Evolutionary conservation across 1,140 invertebrate genomes (phyloP), one percentile per base, ranked within the genome.

Genomic region (Ips typographus): DNA sequence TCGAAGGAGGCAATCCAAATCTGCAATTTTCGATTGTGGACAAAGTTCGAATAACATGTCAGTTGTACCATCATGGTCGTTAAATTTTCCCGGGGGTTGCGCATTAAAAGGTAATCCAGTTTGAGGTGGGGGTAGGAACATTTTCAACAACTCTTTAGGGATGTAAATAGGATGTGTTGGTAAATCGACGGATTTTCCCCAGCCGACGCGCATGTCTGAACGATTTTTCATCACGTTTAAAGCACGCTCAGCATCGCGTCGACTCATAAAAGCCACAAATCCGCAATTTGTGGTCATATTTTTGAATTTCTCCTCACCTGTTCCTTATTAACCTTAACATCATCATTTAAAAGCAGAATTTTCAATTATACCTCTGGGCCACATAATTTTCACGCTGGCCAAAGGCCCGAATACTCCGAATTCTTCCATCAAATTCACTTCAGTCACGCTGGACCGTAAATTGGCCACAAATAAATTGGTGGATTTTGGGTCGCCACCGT

Each of bases 161-260:
- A 99, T 94, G 83, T 98, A 99, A 77, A 99, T 94, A 4, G 98
- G 98, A 79, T 96, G 91, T 2, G 93, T 88, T 42, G 96, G 96
- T 74, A 94, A 91, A 49, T 91, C 90, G 38, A 98, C 93, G 59
- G 94, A 91, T 84, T 98, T 98, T 38, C 96, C 96, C 96, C 97
- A 99, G n/a, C 95, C 93, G 59, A 98, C 84, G 80, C 95, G 94
- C 92, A 98, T 96, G 83, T 98, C 95, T 93, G 91, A 73, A 95
- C 88, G 77, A 94, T 94, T 81, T 91, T 90, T 89, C 42, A 95
- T 81, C 75, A 84, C 84, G 78, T 88, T 88, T 62, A 95, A 82
- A 2, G 93, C 93, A 73, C 92, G 78, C 82, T 95, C 93, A 1
- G 91, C 93, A 84, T 96, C 94, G 78, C 88, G 89, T 41, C 93